These are phyloP conservation scores for Antheraea assamensis DNA, from an alignment of 2,888 invertebrate species.

Conservation along the genomic window DNA sequence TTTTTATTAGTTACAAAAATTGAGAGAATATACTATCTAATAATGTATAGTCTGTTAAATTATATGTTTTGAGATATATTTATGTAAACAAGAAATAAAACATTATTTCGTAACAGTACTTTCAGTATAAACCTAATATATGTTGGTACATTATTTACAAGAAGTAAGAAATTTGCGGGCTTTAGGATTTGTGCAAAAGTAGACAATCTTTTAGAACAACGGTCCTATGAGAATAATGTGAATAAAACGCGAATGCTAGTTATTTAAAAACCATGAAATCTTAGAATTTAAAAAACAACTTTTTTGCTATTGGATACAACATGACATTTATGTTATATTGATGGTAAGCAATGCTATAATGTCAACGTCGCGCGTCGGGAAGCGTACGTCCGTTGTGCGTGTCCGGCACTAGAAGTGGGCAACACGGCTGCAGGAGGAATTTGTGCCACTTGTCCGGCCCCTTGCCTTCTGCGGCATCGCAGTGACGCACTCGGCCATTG, in stretches of 20 bases:
- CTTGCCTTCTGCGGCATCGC: slow-evolving; percentile 38
- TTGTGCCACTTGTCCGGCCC: slow-evolving; percentile 62
- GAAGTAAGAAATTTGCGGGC: too few relatives aligned
- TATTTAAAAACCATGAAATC: not conserved
- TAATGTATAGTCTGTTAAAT: not conserved
- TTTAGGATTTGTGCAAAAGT: too few relatives aligned
- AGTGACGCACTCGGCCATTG: slow-evolving; percentile 71
- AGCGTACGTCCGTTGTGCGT: slow-evolving; percentile 55
- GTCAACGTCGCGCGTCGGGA: slow-evolving; percentile 48
- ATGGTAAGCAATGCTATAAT: slow-evolving; percentile 23
- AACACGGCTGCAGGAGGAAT: slow-evolving; percentile 67
- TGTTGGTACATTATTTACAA: too few relatives aligned
- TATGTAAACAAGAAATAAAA: not conserved
- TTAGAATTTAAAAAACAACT: not conserved
- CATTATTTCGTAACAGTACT: not conserved
- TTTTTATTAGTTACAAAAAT: not conserved
- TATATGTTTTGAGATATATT: not conserved
- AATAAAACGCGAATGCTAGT: not conserved
- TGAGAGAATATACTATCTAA: too few relatives aligned
- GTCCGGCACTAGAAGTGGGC: slow-evolving; percentile 70
- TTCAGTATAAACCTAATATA: not conserved
- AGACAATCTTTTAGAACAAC: too few relatives aligned
- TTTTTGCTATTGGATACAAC: not conserved
- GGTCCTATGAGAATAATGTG: not conserved
- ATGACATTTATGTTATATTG: not conserved